These are phyloP conservation scores for Callopanchax toddi DNA, from an alignment of 2,113 vertebrate genomes.

Conservation along the genomic window DNA sequence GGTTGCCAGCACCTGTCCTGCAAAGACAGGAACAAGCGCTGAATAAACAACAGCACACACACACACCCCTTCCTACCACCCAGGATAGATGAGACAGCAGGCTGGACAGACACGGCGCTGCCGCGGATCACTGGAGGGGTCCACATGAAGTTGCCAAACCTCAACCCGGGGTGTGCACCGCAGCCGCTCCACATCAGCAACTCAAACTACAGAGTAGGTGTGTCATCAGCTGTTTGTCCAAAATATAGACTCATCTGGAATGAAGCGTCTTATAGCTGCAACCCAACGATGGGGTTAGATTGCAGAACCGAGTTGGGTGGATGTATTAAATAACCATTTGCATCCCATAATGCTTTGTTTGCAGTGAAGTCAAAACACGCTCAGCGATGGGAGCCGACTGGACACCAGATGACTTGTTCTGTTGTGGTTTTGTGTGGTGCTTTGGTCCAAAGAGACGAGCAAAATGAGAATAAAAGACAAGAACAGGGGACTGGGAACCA, in stretches of 20 bases:
- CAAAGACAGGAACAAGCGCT: conserved; percentile 28
- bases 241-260: conserved; percentile 58
- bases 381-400: conserved; percentile 62
- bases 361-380: conserved; percentile 50
- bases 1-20: conserved; percentile 63
- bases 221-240: conserved; percentile 52
- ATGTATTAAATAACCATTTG: conserved; percentile 27
- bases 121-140: conserved; percentile 65
- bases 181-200: conserved; percentile 61
- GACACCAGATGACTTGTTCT: conserved; percentile 66
- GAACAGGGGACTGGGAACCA: conserved; percentile 46
- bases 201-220: conserved; percentile 59
- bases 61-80: conserved; percentile 38
- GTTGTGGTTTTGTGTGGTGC: conserved; percentile 40
- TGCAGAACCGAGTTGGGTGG: conserved; percentile 41
- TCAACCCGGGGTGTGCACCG: conserved; percentile 46
- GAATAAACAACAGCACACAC: background rate
- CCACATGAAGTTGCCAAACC: conserved; percentile 55
- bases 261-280: conserved; percentile 55
- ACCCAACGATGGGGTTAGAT: conserved; percentile 43
- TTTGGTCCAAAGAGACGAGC: conserved; percentile 35
- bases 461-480: conserved; percentile 17
- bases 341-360: conserved; percentile 60
- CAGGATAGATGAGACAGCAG: conserved; percentile 62
- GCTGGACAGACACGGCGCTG: conserved; percentile 45